These are phyloP conservation scores for Anastatus disparis DNA, from an alignment of 1,140 invertebrate genomes.

Conservation along the genomic window DNA sequence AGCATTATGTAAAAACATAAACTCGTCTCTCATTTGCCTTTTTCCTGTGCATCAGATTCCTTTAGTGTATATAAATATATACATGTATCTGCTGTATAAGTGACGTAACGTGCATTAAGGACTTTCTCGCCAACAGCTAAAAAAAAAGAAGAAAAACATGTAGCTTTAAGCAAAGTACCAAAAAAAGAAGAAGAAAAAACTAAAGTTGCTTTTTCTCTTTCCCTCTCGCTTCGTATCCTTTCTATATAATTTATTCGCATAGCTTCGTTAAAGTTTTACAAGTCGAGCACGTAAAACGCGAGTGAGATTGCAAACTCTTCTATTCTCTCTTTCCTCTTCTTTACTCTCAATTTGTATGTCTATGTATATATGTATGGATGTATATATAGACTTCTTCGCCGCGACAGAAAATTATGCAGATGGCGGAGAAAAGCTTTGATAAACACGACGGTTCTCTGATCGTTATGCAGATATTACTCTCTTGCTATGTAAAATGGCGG, in stretches of 20 bases:
- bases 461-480: slow-evolving; percentile 67
- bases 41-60: background rate
- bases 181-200: too few species aligned
- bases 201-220: too few species aligned
- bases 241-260: slow-evolving; percentile 57
- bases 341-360: slow-evolving; percentile 26
- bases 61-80: too few species aligned
- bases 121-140: background rate
- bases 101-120: background rate
- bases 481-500: slow-evolving; percentile 67
- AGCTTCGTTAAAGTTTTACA: slow-evolving; percentile 61
- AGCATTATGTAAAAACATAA: background rate
- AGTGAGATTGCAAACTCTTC: slow-evolving; percentile 21
- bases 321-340: slow-evolving; percentile 13
- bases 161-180: too few species aligned
- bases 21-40: background rate
- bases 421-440: slow-evolving; percentile 68
- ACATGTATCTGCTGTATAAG: too few species aligned
- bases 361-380: background rate
- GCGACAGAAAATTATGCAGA: slow-evolving; percentile 67
- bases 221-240: background rate
- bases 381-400: slow-evolving; percentile 20
- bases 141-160: too few species aligned
- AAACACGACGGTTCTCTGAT: slow-evolving; percentile 68
- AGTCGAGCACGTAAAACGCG: slow-evolving; percentile 62